Evolutionary conservation across 2,888 invertebrate genomes (phyloP).

Genomic region (Clitarchus hookeri): DNA sequence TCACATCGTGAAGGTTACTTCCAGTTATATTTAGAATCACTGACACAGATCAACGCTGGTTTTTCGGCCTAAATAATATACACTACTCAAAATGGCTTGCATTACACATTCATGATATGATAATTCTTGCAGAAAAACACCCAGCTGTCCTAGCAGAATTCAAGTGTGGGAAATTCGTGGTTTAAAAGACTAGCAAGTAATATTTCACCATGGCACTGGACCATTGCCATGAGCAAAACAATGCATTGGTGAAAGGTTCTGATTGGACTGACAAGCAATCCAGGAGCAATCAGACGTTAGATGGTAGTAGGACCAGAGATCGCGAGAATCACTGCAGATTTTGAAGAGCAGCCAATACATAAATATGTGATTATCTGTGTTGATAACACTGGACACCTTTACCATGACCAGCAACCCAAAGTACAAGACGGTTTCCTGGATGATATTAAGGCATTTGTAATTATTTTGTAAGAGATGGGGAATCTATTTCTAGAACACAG

Average conservation of each 20-base stretch:
- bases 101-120: conserved; percentile 16
- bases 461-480: neutral
- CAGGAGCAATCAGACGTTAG: neutral
- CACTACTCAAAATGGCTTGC: conserved; percentile 35
- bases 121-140: neutral
- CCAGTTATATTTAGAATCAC: conserved; percentile 29
- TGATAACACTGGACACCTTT: neutral
- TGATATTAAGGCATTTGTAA: conserved; percentile 15
- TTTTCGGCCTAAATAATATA: conserved; percentile 30
- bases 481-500: conserved; percentile 19
- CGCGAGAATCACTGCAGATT: conserved; percentile 20
- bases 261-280: neutral
- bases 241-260: conserved; percentile 24
- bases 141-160: conserved; percentile 1
- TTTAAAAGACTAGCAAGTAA: neutral
- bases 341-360: neutral
- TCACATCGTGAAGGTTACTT: conserved; percentile 15
- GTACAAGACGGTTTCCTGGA: conserved; percentile 18
- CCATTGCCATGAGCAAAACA: conserved; percentile 31
- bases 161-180: neutral
- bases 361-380: neutral
- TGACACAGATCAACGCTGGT: conserved; percentile 31
- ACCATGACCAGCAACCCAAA: neutral
- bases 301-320: conserved; percentile 26
- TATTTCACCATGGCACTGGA: conserved; percentile 21